Conservation (phyloP, 2,888 invertebrate species). For the Geotrupes spiniger region DNA sequence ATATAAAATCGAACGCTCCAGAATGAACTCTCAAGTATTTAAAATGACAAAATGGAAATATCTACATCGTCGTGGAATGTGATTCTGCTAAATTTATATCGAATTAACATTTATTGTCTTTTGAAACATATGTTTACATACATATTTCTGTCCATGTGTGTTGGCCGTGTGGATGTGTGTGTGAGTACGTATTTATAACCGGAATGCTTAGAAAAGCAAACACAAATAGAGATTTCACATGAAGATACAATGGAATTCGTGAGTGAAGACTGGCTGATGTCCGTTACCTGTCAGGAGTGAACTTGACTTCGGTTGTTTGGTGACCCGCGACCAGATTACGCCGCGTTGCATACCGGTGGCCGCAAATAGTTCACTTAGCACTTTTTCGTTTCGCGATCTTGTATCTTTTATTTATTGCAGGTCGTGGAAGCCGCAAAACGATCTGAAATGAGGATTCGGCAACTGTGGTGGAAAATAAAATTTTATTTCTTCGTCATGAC, state of each 20-base stretch:
- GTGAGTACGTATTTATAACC: constrained; percentile 13
- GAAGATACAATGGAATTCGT: constrained; percentile 49
- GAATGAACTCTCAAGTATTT: too few relatives aligned
- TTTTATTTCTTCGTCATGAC: too few relatives aligned
- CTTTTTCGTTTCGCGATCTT: constrained; percentile 1
- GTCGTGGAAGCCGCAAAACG: too few relatives aligned
- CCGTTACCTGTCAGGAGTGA: constrained; percentile 41
- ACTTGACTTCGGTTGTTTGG: constrained; percentile 14
- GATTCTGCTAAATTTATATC: neutral
- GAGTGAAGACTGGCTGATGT: constrained; percentile 44
- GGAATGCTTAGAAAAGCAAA: constrained; percentile 43
- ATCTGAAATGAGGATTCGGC: too few relatives aligned
- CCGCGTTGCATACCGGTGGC: constrained; percentile 12
- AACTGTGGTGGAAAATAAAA: too few relatives aligned
- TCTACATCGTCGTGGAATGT: neutral
- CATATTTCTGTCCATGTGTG: constrained; percentile 3
- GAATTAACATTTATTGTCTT: constrained; percentile 3
- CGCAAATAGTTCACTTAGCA: constrained; percentile 5
- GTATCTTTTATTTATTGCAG: too few relatives aligned
- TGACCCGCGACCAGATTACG: constrained; percentile 13
- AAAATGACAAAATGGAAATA: too few relatives aligned
- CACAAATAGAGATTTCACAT: constrained; percentile 48
- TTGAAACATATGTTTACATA: constrained; percentile 5
- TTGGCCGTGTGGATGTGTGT: neutral
- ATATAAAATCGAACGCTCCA: too few relatives aligned